Percentiles rank a stretch among this genome's conserved stretches.
phyloP scores from a whole-genome alignment of 2,888 invertebrate species.

The Andrena bicolor region DNA sequence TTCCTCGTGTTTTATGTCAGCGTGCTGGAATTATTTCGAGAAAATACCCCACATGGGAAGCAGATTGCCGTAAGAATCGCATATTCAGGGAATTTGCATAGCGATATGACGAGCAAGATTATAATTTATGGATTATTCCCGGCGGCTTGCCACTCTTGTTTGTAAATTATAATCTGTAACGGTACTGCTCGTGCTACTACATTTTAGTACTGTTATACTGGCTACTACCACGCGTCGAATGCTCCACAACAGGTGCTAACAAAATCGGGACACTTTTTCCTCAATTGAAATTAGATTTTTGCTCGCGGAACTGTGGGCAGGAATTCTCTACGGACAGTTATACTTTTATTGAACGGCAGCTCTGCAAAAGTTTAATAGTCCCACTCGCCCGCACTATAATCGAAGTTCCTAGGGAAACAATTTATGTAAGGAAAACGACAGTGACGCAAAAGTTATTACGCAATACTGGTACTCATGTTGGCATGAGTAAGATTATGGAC shows the following conservation, averaged over 20 bases:
- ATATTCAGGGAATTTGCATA: neutral
- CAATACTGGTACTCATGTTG: neutral
- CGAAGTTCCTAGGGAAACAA: neutral
- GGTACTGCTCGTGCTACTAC: constrained; percentile 26
- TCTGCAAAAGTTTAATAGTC: too few species aligned
- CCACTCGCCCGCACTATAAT: too few species aligned
- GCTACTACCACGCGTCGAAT: constrained; percentile 16
- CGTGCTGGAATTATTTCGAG: neutral
- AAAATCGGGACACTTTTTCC: neutral
- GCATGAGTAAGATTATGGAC: constrained; percentile 14
- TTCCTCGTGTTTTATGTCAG: neutral
- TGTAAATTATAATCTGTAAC: constrained; percentile 48
- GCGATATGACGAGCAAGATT: constrained; percentile 1
- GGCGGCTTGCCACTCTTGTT: constrained; percentile 22
- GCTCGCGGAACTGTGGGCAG: neutral
- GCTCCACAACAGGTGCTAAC: neutral
- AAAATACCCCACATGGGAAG: neutral
- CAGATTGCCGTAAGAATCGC: neutral
- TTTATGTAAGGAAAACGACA: constrained; percentile 5
- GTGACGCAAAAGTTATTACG: constrained; percentile 16
- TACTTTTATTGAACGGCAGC: too few species aligned
- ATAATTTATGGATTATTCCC: constrained; percentile 36
- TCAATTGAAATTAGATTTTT: neutral
- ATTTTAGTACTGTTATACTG: constrained; percentile 44
- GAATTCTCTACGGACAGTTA: neutral